These are phyloP conservation scores for Epistrophe eligans DNA, from an alignment of 2,888 invertebrate species.

Conservation along the genomic window DNA sequence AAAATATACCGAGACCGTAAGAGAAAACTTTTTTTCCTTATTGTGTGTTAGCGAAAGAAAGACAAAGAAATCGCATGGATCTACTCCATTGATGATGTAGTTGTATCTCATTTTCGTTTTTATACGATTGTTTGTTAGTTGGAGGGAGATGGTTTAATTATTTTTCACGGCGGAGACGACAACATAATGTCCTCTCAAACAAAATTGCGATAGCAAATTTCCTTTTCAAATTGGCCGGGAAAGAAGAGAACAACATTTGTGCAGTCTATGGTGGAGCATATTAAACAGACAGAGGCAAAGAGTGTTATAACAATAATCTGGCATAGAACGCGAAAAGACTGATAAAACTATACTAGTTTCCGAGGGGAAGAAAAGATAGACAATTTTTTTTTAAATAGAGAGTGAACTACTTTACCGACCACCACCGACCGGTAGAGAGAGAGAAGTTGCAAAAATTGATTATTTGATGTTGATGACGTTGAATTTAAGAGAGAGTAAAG, in stretches of 20 bases:
- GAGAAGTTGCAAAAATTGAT: conserved; percentile 33
- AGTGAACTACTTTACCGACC: conserved; percentile 33
- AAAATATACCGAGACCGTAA: conserved; percentile 47
- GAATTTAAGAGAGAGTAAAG: conserved; percentile 32
- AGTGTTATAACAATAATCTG: neutral
- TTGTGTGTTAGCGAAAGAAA: conserved; percentile 51
- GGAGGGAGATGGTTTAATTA: conserved; percentile 50
- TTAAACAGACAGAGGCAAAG: conserved; percentile 44
- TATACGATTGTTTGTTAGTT: neutral
- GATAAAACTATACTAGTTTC: conserved; percentile 32
- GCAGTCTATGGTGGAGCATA: conserved; percentile 18
- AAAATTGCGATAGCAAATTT: conserved; percentile 70
- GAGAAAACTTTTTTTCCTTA: conserved; percentile 62
- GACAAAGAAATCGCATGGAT: conserved; percentile 56
- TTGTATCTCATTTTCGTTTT: conserved; percentile 15
- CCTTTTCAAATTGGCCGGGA: conserved; percentile 49
- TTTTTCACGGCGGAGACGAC: neutral
- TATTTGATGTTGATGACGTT: too few relatives aligned
- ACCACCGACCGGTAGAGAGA: conserved; percentile 6
- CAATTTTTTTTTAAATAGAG: conserved; percentile 1
- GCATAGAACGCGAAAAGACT: neutral
- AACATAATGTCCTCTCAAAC: conserved; percentile 54
- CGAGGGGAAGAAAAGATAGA: conserved; percentile 18
- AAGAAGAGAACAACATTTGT: conserved; percentile 30
- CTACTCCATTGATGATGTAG: neutral